Percentiles rank a stretch among this genome's conserved stretches.
Conservation (phyloP, 92 coral and sea anemone species). For the Zoanthus gigantus region DNA sequence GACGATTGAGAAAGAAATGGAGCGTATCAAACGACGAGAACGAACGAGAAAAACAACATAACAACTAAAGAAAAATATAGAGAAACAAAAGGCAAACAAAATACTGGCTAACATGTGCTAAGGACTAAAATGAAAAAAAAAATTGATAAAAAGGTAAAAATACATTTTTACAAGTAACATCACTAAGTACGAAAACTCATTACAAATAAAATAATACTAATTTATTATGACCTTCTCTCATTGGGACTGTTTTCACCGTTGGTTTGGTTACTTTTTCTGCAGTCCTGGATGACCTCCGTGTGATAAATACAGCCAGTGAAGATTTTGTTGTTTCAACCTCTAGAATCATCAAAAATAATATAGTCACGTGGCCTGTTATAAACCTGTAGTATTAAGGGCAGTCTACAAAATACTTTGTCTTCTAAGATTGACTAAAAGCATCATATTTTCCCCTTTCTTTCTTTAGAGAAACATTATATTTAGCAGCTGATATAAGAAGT, state of each 20-base stretch:
- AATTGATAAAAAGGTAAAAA: not conserved
- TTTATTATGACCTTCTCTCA: not conserved
- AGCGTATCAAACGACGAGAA: not conserved
- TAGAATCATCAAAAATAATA: not conserved
- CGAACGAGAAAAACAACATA: not conserved
- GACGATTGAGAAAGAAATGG: not conserved
- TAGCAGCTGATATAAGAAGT: too few species aligned
- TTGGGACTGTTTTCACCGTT: not conserved
- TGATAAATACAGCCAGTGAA: not conserved
- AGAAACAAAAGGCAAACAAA: too few species aligned
- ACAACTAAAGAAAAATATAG: too few species aligned
- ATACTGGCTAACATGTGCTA: not conserved
- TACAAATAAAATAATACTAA: too few species aligned
- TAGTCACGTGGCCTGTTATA: not conserved
- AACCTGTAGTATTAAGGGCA: too few species aligned
- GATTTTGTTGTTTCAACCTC: not conserved
- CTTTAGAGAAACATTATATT: too few species aligned
- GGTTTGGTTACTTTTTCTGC: not conserved
- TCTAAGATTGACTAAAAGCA: too few species aligned
- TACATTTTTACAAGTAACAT: too few species aligned
- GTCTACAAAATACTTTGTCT: too few species aligned
- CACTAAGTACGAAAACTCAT: too few species aligned
- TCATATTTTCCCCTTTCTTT: too few species aligned
- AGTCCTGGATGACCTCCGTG: not conserved
- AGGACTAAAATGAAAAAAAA: not conserved